Conservation (phyloP, 2,888 invertebrate species). For the Volucella bombylans region DNA sequence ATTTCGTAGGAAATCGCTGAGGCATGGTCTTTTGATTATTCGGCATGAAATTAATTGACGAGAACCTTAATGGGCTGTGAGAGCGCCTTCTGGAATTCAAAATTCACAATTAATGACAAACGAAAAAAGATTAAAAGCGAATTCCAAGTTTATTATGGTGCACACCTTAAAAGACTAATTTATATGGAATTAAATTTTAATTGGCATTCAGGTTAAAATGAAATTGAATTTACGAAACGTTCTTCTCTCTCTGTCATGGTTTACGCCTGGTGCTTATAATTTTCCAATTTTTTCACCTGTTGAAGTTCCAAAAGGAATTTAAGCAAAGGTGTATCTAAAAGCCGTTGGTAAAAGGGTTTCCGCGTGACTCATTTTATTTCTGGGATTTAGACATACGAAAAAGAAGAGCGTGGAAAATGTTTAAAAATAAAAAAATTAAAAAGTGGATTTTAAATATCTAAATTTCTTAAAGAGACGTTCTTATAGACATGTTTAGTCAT, state of each 20-base stretch:
- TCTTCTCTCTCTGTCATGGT: background rate
- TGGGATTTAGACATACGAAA: too few species aligned
- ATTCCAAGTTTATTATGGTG: conserved; percentile 32
- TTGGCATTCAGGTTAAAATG: conserved; percentile 10
- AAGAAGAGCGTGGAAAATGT: too few species aligned
- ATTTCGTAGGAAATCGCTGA: too few species aligned
- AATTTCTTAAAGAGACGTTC: too few species aligned
- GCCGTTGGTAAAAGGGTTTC: background rate
- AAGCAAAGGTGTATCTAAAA: background rate
- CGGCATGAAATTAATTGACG: conserved; percentile 33
- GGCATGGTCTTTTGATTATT: conserved; percentile 8
- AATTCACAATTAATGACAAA: conserved; percentile 8
- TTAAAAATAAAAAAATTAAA: too few species aligned
- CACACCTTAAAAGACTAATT: conserved; percentile 25
- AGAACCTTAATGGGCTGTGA: conserved; percentile 20
- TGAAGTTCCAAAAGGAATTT: conserved; percentile 16
- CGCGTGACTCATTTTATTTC: background rate
- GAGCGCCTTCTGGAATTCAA: conserved; percentile 18
- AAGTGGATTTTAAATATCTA: too few species aligned
- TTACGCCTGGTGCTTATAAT: conserved; percentile 17
- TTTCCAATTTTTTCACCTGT: conserved; percentile 18
- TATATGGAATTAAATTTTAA: conserved; percentile 39
- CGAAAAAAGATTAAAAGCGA: conserved; percentile 20
- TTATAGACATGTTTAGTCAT: too few species aligned
- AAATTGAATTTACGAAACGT: conserved; percentile 14